Conservation (phyloP, 1,140 invertebrate species). For the Apocrypta bakeri region DNA sequence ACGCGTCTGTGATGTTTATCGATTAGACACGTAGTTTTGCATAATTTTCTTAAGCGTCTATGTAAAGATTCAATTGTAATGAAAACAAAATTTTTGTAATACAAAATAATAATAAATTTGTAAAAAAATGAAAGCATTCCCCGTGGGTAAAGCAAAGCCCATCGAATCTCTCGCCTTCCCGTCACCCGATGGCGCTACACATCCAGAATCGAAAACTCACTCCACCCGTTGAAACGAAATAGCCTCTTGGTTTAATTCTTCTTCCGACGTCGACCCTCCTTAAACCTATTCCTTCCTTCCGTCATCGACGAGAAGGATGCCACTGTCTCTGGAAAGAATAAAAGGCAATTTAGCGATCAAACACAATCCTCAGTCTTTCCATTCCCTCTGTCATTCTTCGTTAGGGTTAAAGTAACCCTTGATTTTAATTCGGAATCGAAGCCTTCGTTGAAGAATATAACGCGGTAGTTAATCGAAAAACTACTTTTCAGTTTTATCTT, state of each 20-base stretch:
- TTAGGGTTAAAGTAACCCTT: conserved; percentile 18
- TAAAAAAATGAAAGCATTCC: background rate
- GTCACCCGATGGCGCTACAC: conserved; percentile 30
- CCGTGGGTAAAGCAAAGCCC: background rate
- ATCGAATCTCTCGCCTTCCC: background rate
- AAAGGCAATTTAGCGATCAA: conserved; percentile 49
- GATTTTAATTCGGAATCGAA: conserved; percentile 34
- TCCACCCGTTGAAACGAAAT: background rate
- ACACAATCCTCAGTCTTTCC: conserved; percentile 1
- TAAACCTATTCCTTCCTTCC: background rate
- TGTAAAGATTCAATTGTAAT: background rate
- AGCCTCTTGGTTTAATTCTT: conserved; percentile 22
- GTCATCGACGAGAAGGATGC: background rate
- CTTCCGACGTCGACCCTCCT: background rate
- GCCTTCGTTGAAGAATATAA: background rate
- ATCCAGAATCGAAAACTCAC: background rate
- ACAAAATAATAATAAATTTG: conserved; percentile 15
- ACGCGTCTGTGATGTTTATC: conserved; percentile 40
- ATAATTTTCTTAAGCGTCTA: background rate
- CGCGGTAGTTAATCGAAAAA: conserved; percentile 37
- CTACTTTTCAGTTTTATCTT: conserved; percentile 44
- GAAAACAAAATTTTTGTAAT: conserved; percentile 16
- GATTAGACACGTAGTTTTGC: conserved; percentile 13
- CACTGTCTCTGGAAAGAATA: conserved; percentile 17
- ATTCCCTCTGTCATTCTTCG: background rate